Evolutionary conservation across 2,888 invertebrate species (phyloP).

Genomic region (Eurytoma californica): DNA sequence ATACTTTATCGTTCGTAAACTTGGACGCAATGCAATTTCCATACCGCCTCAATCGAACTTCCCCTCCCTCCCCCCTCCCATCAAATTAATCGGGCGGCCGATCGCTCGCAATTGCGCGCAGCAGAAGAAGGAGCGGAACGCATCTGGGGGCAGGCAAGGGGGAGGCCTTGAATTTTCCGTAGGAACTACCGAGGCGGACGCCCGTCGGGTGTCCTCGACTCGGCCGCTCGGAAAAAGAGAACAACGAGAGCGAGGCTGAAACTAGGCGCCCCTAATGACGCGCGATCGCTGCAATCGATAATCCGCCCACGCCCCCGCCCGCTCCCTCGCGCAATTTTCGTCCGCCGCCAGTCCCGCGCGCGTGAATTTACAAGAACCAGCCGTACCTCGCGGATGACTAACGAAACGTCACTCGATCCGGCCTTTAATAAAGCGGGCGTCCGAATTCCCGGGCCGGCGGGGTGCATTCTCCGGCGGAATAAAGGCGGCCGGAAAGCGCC

Average conservation of each 20-base stretch:
- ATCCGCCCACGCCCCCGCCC: constrained; percentile 57
- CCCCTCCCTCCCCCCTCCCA: no score
- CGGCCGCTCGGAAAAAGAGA: constrained; percentile 42
- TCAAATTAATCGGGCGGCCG: constrained; percentile 50
- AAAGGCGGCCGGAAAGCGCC: no score
- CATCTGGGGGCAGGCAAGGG: background rate
- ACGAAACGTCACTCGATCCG: no score
- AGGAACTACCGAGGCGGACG: background rate
- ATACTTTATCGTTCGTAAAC: no score
- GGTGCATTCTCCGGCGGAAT: no score
- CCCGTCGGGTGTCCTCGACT: constrained; percentile 58
- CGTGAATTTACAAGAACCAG: background rate
- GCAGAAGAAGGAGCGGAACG: constrained; percentile 12
- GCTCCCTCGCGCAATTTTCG: constrained; percentile 4
- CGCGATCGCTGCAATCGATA: constrained; percentile 72
- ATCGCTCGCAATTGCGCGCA: constrained; percentile 42
- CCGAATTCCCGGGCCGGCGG: no score
- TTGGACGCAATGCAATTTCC: no score
- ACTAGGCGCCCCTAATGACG: constrained; percentile 70
- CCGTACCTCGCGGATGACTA: background rate
- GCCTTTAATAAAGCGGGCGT: no score
- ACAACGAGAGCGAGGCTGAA: constrained; percentile 28
- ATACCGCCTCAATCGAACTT: no score
- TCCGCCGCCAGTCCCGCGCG: background rate
- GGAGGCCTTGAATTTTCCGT: background rate